These are phyloP conservation scores for Octodon degus DNA, from an alignment of 2,113 vertebrate genomes.

Conservation along the genomic window DNA sequence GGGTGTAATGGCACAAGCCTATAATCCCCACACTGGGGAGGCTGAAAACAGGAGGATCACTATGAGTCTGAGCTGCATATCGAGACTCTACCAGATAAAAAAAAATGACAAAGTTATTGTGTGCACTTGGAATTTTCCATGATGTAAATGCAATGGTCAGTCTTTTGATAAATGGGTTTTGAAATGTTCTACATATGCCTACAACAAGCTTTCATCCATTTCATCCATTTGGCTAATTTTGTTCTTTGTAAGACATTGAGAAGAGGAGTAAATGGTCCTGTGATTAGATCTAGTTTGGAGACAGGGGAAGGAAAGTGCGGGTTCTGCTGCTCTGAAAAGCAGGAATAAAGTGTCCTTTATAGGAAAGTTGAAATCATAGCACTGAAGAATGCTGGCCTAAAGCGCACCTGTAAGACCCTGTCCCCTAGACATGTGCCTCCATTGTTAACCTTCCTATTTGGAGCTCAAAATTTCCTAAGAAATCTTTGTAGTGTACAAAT, in stretches of 20 bases:
- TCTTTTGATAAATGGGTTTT: constrained; percentile 74
- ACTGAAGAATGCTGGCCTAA: not conserved
- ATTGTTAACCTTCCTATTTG: not conserved
- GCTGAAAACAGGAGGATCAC: too few species aligned
- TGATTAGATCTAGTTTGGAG: constrained; percentile 76
- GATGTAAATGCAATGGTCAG: constrained; percentile 34
- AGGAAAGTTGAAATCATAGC: not conserved
- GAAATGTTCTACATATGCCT: constrained; percentile 75
- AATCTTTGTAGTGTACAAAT: not conserved
- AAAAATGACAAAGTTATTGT: constrained; percentile 18
- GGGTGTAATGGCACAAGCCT: too few species aligned
- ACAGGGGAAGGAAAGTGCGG: not conserved
- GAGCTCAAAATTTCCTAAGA: not conserved
- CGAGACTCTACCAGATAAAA: too few species aligned
- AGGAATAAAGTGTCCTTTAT: not conserved
- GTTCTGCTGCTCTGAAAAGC: not conserved
- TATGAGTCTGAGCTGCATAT: too few species aligned
- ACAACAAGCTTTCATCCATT: constrained; percentile 77
- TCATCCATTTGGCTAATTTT: constrained; percentile 78
- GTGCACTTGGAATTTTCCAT: constrained; percentile 3
- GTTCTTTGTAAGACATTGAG: constrained; percentile 66
- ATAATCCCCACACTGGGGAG: too few species aligned
- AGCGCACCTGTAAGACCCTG: not conserved
- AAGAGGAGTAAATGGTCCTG: constrained; percentile 65
- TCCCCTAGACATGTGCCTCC: not conserved